phyloP scores from a whole-genome alignment of 1,140 invertebrate species.

The Cardiocondyla obscurior region DNA sequence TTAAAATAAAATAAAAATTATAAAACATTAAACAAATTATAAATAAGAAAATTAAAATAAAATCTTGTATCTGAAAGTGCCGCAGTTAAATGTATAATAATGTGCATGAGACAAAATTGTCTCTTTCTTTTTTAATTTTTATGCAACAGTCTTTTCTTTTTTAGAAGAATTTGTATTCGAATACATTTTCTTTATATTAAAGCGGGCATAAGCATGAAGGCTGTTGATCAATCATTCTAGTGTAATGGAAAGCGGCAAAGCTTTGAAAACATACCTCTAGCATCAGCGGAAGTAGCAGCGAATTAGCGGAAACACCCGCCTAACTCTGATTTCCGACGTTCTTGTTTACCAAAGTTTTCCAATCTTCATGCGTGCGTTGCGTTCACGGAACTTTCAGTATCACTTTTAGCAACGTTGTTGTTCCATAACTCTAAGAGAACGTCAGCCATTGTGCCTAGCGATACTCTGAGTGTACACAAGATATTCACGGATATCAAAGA shows the following conservation, averaged over 20 bases:
- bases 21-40: not conserved
- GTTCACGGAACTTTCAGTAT: slow-evolving; percentile 74
- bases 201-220: slow-evolving; percentile 36
- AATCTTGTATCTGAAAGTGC: not conserved
- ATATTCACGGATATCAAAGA: not conserved
- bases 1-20: not conserved
- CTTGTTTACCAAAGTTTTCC: slow-evolving; percentile 79
- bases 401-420: slow-evolving; percentile 65
- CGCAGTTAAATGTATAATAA: slow-evolving; percentile 14
- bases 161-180: not conserved
- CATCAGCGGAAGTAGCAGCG: slow-evolving; percentile 80
- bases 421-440: slow-evolving; percentile 70
- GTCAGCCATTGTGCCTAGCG: not conserved
- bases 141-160: not conserved
- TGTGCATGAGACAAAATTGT: not conserved
- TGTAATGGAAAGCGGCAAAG: slow-evolving; percentile 79
- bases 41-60: not conserved
- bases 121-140: not conserved
- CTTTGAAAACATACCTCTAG: slow-evolving; percentile 83
- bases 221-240: slow-evolving; percentile 44
- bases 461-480: not conserved
- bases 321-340: slow-evolving; percentile 78
- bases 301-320: slow-evolving; percentile 80
- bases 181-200: not conserved
- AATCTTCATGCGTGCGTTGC: slow-evolving; percentile 78